Conservation (phyloP, 2,797 vertebrate species). For the Gadopsis marmoratus region DNA sequence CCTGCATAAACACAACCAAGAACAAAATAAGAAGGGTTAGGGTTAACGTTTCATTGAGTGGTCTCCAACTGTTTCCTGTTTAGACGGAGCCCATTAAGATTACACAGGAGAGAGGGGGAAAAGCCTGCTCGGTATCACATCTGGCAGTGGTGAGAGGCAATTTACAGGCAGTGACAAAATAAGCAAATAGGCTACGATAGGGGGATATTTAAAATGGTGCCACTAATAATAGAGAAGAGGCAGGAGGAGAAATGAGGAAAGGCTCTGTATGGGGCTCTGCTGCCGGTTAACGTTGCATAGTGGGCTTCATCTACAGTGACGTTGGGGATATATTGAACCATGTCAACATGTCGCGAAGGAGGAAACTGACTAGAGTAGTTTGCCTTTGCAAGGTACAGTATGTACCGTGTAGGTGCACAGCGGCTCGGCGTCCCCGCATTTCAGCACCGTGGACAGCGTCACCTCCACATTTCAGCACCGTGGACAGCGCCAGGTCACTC, state of each 20-base stretch:
- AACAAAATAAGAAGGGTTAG: conserved; percentile 42
- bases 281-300: conserved; percentile 17
- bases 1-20: conserved; percentile 37
- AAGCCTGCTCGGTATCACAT: conserved; percentile 23
- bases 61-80: conserved; percentile 59
- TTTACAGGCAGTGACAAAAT: conserved; percentile 30
- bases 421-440: conserved; percentile 38
- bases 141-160: conserved; percentile 16
- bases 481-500: conserved; percentile 68
- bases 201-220: conserved; percentile 43
- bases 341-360: conserved; percentile 20
- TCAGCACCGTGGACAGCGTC: conserved; percentile 57
- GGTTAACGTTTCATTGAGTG: conserved; percentile 63
- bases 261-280: neutral
- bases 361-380: conserved; percentile 8
- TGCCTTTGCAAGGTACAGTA: conserved; percentile 58
- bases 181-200: conserved; percentile 8
- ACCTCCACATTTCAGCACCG: conserved; percentile 34
- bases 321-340: conserved; percentile 30
- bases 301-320: conserved; percentile 34
- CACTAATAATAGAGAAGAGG: conserved; percentile 33
- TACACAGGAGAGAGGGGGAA: conserved; percentile 26
- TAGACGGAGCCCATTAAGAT: conserved; percentile 46
- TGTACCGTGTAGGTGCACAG: conserved; percentile 52
- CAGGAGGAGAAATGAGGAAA: conserved; percentile 10